Base-by-base conservation (phyloP, 2,888 invertebrate genomes). In the Aphrophora alni region DNA sequence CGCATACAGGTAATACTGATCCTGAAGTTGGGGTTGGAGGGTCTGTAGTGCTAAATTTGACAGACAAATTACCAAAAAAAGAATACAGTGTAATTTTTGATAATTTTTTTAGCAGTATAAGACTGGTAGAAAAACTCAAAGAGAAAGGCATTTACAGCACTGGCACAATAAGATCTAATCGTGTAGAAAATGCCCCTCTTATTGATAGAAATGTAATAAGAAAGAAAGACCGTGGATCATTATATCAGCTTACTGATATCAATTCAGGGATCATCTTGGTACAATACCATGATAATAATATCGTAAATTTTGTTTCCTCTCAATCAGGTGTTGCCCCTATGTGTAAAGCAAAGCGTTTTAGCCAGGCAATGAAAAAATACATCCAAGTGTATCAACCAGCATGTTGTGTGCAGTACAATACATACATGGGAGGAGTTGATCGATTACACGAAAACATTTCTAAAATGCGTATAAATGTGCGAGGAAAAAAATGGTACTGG, bases 401-500 rank as follows among this genome's bases (percentile, higher is more conserved):
- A 44, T 75, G 44, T 44, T 75, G 38, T 75, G n/a, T 75, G n/a
- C 44, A 38, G 44, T 38, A 74, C 25, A 74, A 74, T 24, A 44
- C 44, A 21, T 75, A 75, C 51, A 75, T 75, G 75, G 75, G 75
- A 44, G 75, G 75, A 17, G 75, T 75, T 44, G 75, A 75, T 51
- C 25, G 51, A 4, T 51, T 44, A 76, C 7, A 59, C 68, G 27
- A 25, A 76, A 68, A 68, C 14, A 68, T 68, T 21, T 68, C 68
- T 21, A 68, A 68, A 68, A n/a, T 68, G 10, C 68, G 24, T 21
- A 68, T 68, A 7, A 4, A 68, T 68, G 68, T 68, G 5, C 21
- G 76, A 68, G 76, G 76, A 21, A 76, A 76, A 33, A 76, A 76
- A 26, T 76, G 76, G 76, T 51, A 76, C 33, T 76, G 76, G 27